These are phyloP conservation scores for Lepas anatifera DNA, from an alignment of 2,888 invertebrate species.

Conservation along the genomic window DNA sequence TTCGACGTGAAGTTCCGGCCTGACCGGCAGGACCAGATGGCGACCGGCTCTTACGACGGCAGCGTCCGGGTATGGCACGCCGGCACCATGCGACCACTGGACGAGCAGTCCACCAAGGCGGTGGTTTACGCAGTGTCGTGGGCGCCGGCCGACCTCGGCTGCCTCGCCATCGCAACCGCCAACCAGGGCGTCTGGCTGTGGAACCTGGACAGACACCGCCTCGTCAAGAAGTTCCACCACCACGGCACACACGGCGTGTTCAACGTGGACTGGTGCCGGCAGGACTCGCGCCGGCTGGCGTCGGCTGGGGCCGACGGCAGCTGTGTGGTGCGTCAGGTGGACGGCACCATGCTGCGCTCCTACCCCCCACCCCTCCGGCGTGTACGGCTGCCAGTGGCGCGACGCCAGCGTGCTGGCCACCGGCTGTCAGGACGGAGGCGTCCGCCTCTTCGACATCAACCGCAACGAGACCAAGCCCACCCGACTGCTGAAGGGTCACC, in stretches of 20 bases:
- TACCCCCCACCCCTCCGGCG: constrained; percentile 35
- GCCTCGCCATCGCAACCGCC: constrained; percentile 35
- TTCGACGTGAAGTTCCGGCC: constrained; percentile 38
- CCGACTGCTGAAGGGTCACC: constrained; percentile 32
- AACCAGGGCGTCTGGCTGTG: constrained; percentile 35
- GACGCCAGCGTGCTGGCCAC: constrained; percentile 36
- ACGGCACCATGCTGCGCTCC: constrained; percentile 32
- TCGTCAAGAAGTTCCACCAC: constrained; percentile 20
- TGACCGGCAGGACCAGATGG: constrained; percentile 32
- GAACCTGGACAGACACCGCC: constrained; percentile 32
- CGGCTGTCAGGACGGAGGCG: constrained; percentile 35
- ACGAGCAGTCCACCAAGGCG: constrained; percentile 31
- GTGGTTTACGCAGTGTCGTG: constrained; percentile 34
- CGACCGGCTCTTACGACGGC: constrained; percentile 38
- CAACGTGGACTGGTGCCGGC: constrained; percentile 36
- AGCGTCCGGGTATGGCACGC: constrained; percentile 37
- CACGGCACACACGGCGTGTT: constrained; percentile 29
- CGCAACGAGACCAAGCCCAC: constrained; percentile 31
- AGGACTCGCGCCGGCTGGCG: constrained; percentile 32
- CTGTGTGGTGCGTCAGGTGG: constrained; percentile 34
- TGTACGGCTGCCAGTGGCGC: constrained; percentile 38
- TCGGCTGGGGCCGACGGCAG: constrained; percentile 33
- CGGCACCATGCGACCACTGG: constrained; percentile 28
- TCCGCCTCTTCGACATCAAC: constrained; percentile 33
- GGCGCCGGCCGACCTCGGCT: constrained; percentile 36